phyloP scores from a whole-genome alignment of 2,888 invertebrate species.

The Idaea biselata region DNA sequence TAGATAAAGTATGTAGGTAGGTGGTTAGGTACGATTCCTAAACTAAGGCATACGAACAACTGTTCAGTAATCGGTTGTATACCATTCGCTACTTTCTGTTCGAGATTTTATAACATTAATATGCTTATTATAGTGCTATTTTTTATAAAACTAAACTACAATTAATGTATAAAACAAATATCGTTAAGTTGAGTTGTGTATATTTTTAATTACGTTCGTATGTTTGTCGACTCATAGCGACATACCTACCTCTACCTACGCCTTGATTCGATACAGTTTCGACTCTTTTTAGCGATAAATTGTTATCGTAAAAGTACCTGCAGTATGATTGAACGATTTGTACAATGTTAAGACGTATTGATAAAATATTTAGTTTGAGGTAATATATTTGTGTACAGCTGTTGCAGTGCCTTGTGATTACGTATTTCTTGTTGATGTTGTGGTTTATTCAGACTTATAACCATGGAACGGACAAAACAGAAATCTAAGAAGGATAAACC shows the following conservation, averaged over 20 bases:
- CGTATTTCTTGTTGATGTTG: slow-evolving; percentile 25
- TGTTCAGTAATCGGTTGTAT: slow-evolving; percentile 27
- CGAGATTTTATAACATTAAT: background rate
- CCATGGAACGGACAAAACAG: slow-evolving; percentile 62
- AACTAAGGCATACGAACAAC: slow-evolving; percentile 29
- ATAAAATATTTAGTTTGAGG: slow-evolving; percentile 27
- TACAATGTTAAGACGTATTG: slow-evolving; percentile 59
- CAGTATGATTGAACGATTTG: slow-evolving; percentile 59
- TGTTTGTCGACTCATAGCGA: slow-evolving; percentile 15
- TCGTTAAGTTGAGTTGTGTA: background rate
- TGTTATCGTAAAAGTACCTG: slow-evolving; percentile 54
- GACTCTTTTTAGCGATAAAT: slow-evolving; percentile 44
- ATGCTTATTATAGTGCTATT: background rate
- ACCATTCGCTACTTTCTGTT: background rate
- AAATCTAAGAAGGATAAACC: slow-evolving; percentile 60
- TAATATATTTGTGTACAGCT: slow-evolving; percentile 9
- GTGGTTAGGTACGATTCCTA: slow-evolving; percentile 30
- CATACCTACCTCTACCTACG: slow-evolving; percentile 2
- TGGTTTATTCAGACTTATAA: slow-evolving; percentile 24
- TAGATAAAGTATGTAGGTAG: slow-evolving; percentile 14
- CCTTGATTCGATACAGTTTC: slow-evolving; percentile 36
- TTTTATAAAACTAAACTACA: background rate
- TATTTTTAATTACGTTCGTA: slow-evolving; percentile 13
- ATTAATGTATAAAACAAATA: background rate
- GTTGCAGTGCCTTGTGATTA: slow-evolving; percentile 28